Conservation (phyloP, 2,797 vertebrate species). For the Alcedo atthis region DNA sequence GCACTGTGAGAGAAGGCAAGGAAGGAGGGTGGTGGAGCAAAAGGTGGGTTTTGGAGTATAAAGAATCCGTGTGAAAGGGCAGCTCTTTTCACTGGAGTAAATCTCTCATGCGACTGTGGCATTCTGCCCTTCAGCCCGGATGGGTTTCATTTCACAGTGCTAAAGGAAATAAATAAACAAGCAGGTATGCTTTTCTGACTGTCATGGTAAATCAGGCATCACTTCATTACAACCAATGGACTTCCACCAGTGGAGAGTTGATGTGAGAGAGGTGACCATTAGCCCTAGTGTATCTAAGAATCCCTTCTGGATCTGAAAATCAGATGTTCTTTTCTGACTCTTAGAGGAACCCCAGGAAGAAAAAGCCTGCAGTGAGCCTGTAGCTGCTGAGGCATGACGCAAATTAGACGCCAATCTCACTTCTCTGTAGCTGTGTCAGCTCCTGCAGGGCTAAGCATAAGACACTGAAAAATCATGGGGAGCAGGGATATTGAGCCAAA, state of each 20-base stretch:
- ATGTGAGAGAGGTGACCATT: not conserved
- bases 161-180: constrained; percentile 24
- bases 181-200: not conserved
- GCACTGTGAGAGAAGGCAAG: not conserved
- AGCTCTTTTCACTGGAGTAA: not conserved
- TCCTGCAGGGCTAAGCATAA: constrained; percentile 58
- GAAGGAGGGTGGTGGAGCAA: not conserved
- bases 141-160: not conserved
- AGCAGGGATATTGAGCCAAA: constrained; percentile 36
- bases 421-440: constrained; percentile 52
- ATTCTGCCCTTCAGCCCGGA: not conserved
- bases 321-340: constrained; percentile 48
- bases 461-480: constrained; percentile 20
- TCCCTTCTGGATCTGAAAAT: constrained; percentile 14
- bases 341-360: constrained; percentile 57
- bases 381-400: constrained; percentile 68
- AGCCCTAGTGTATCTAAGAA: constrained; percentile 12
- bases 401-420: constrained; percentile 55
- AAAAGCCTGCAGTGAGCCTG: constrained; percentile 46
- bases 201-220: constrained; percentile 9
- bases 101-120: not conserved
- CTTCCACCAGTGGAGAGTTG: not conserved
- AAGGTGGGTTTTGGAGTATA: not conserved
- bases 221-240: not conserved
- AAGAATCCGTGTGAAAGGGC: not conserved